Conservation (phyloP, 2,113 vertebrate species). For the Pedionomus torquatus region DNA sequence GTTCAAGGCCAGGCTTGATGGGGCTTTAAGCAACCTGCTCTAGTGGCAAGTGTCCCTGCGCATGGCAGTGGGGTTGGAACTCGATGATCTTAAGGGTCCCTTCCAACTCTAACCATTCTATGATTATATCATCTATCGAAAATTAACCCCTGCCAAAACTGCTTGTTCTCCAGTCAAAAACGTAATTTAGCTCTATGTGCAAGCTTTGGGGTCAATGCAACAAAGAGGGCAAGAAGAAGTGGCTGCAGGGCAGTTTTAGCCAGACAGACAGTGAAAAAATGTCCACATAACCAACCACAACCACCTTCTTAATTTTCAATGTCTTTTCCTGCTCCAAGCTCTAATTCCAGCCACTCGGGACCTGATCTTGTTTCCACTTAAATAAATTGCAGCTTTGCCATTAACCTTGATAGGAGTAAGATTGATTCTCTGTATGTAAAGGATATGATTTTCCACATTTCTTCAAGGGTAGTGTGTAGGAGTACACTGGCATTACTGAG, state of each 20-base stretch:
- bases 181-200: background rate
- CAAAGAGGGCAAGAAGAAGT: background rate
- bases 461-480: background rate
- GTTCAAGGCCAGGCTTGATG: too few relatives aligned
- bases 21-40: too few relatives aligned
- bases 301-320: slow-evolving; percentile 35
- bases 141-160: background rate
- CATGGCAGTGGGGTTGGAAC: too few relatives aligned
- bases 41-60: too few relatives aligned
- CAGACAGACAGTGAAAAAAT: background rate
- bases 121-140: background rate
- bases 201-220: background rate
- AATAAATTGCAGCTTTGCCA: slow-evolving; percentile 15
- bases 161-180: background rate
- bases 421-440: background rate
- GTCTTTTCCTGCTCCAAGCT: slow-evolving; percentile 39
- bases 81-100: too few relatives aligned
- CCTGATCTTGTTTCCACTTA: slow-evolving; percentile 23
- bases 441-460: background rate
- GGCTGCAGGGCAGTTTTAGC: background rate
- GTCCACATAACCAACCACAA: background rate
- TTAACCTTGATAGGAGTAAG: slow-evolving; percentile 42
- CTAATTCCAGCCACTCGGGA: background rate
- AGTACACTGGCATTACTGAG: background rate
- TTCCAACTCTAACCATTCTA: too few relatives aligned